Conservation (phyloP, 2,888 invertebrate genomes). For the Nemotelus nigrinus region DNA sequence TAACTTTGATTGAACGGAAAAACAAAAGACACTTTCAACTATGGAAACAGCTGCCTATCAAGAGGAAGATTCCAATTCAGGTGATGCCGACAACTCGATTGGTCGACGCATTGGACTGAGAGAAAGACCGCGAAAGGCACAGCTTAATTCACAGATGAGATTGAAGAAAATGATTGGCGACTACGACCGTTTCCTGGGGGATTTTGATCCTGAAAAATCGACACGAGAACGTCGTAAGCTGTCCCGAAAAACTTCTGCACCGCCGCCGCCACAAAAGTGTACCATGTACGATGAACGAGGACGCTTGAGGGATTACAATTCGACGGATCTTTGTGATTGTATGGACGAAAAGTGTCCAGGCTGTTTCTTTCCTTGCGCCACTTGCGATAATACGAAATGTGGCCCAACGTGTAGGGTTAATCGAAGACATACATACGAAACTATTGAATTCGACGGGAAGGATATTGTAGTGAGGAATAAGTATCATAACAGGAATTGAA, state of each 20-base stretch:
- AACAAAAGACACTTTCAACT: too few species aligned
- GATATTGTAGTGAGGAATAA: slow-evolving; percentile 67
- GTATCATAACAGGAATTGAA: slow-evolving; percentile 41
- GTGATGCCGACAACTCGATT: slow-evolving; percentile 23
- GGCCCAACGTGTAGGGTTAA: slow-evolving; percentile 83
- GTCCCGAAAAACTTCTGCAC: slow-evolving; percentile 68
- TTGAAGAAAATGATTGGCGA: slow-evolving; percentile 53
- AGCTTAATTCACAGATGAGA: slow-evolving; percentile 52
- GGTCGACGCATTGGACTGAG: slow-evolving; percentile 48
- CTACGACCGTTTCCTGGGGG: slow-evolving; percentile 59
- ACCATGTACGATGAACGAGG: slow-evolving; percentile 78
- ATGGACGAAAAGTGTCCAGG: slow-evolving; percentile 80
- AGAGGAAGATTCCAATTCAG: slow-evolving; percentile 43
- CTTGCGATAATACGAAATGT: slow-evolving; percentile 80
- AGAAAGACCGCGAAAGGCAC: slow-evolving; percentile 55
- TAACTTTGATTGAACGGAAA: too few species aligned
- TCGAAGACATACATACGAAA: slow-evolving; percentile 81
- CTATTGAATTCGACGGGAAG: slow-evolving; percentile 82
- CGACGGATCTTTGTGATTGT: slow-evolving; percentile 84
- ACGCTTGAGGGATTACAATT: slow-evolving; percentile 70
- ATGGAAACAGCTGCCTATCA: not conserved
- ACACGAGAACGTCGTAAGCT: slow-evolving; percentile 81
- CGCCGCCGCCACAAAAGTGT: slow-evolving; percentile 61
- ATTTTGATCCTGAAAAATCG: slow-evolving; percentile 83
- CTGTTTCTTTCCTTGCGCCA: slow-evolving; percentile 83